Evolutionary conservation across 2,888 invertebrate species (phyloP), one percentile per base, ranked within the genome.

Genomic region (Cephalotes varians): DNA sequence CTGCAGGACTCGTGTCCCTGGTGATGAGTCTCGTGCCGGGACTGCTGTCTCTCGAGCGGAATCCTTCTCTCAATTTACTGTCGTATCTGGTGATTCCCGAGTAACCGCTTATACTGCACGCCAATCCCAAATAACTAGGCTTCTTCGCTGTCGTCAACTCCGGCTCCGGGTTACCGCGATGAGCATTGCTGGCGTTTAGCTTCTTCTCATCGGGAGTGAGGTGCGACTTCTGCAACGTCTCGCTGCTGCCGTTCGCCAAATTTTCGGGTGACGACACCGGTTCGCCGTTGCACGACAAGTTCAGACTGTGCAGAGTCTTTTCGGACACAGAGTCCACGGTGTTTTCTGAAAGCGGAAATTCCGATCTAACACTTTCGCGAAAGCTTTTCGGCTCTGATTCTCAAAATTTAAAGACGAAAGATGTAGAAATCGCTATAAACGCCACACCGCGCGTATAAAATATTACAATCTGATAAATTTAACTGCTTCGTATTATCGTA

Each of bases 91-190:
- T 98, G 81, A 98, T 96, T 90, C 97, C 97, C 6, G 98, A 97
- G 94, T 98, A 98, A 4, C 98, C 98, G 95, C 98, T 98, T 73
- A 98, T 98, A 28, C 98, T 98, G 94, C 98, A 98, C 72, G 98
- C 98, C 85, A 98, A 95, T 91, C 98, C 98, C 80, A 98, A 95
- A 94, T 98, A 98, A 81, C 98, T 98, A 0, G 98, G 98, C 93
- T 98, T 97, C 93, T 97, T 97, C 82, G 89, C 88, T 31, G 74
- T 64, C 86, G 93, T 93, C 93, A 93, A 91, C 92, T 94, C 92
- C 60, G 83, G 89, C 69, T 87, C 88, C 64, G 88, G 81, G 56
- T 86, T 89, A 71, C 73, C 71, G 76, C 86, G 86, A 81, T 90
- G 90, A 85, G 90, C 89, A 91, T 90, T 93, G 90, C 89, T 93